Base-by-base conservation (phyloP, 2,888 invertebrate species). In the Lacanobia wlatinum region DNA sequence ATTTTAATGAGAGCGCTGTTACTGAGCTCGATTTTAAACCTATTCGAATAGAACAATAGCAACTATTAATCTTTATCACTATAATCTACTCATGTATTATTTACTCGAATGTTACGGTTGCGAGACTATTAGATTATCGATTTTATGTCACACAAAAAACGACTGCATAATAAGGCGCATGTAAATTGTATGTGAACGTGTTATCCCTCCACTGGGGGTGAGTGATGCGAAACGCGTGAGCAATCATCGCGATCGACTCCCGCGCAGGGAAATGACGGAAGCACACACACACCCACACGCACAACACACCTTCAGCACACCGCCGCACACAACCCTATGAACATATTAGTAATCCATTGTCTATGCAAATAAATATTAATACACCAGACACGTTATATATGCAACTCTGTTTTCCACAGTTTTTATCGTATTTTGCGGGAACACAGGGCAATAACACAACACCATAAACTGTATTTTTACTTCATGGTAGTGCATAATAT, bases 141-240 rank as follows among this genome's bases (percentile, higher is more conserved):
- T 92, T 90, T 91, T 90, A 89, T 88, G 87, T 89, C 87, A 90
- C 87, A 93, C 90, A 92, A 94, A 93, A 90, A 80, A 78, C 84
- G 87, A 89, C 89, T 91, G 93, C 88, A 93, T 94, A 92, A 88
- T 89, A 88, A 91, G 89, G 88, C 84, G 90, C 92, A 95, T 94
- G 94, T 95, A 94, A 95, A 95, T 95, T 90, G 90, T 94, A 91
- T 93, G 94, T 91, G 94, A 94, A 94, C 92, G 89, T 90, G 93
- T 93, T 92, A 92, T 92, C 91, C 89, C 89, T 87, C 88, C 94
- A 92, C 92, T 91, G 91, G 91, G 95, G 95, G 94, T 90, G 95
- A 94, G 91, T 93, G 95, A 95, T 95, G 96, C 95, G 96, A 93
- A 93, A 96, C 96, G 96, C 95, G 95, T 95, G 94, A 94, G 94